A percentile compares a stretch with the other conserved stretches of the same genome.
phyloP scores from a whole-genome alignment of 2,888 invertebrate genomes.

The Drosophila nigricruria region DNA sequence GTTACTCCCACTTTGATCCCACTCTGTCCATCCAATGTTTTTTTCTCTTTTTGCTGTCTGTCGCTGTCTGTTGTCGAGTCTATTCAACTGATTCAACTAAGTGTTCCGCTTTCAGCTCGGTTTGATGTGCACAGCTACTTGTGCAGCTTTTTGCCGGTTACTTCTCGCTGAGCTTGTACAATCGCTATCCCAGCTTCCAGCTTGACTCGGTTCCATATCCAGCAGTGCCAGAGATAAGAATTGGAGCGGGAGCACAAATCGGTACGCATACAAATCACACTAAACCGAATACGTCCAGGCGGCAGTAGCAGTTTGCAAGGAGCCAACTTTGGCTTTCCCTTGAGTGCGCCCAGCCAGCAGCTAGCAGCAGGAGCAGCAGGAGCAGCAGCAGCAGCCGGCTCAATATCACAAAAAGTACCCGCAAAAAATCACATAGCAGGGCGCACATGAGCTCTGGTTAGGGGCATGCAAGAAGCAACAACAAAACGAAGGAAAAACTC shows the following conservation, averaged over 20 bases:
- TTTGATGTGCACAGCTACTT: slow-evolving; percentile 67
- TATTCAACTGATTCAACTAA: slow-evolving; percentile 58
- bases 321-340: slow-evolving; percentile 66
- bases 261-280: slow-evolving; percentile 70
- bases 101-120: slow-evolving; percentile 74
- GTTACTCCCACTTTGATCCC: not conserved
- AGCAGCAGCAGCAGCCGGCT: slow-evolving; percentile 49
- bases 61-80: slow-evolving; percentile 24
- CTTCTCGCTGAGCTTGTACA: slow-evolving; percentile 54
- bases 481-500: slow-evolving; percentile 7
- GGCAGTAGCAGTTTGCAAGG: slow-evolving; percentile 49
- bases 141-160: slow-evolving; percentile 51
- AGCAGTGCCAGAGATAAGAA: not conserved
- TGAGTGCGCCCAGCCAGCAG: slow-evolving; percentile 55
- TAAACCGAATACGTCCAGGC: slow-evolving; percentile 75
- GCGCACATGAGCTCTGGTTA: slow-evolving; percentile 21
- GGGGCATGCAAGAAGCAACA: slow-evolving; percentile 10
- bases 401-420: slow-evolving; percentile 67
- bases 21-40: not conserved
- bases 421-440: slow-evolving; percentile 46
- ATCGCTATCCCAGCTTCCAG: slow-evolving; percentile 51
- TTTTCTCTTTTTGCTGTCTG: not conserved
- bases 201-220: slow-evolving; percentile 16
- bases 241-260: slow-evolving; percentile 2
- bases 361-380: not conserved